phyloP scores from a whole-genome alignment of 2,888 invertebrate genomes.

The Volucella bombylans region DNA sequence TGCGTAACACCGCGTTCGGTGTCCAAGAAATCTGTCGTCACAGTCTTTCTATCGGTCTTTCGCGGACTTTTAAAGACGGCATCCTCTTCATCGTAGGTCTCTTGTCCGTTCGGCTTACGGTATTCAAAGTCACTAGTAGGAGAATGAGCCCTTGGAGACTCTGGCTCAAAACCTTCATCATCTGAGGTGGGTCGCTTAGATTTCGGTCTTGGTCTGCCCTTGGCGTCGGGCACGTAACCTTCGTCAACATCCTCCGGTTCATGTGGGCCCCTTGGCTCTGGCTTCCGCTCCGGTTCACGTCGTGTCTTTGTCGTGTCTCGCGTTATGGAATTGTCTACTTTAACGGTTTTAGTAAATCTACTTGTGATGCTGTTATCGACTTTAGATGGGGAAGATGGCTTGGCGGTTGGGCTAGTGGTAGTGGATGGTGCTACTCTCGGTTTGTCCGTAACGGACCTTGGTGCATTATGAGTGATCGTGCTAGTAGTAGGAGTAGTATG shows the following conservation, averaged over 20 bases:
- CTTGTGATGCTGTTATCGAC: slow-evolving; percentile 58
- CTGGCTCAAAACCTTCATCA: slow-evolving; percentile 75
- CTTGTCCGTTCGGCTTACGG: slow-evolving; percentile 35
- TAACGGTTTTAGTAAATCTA: slow-evolving; percentile 65
- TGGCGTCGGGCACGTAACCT: slow-evolving; percentile 54
- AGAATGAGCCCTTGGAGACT: slow-evolving; percentile 80
- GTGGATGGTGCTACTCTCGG: slow-evolving; percentile 60
- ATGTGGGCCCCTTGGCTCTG: neutral
- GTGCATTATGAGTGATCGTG: slow-evolving; percentile 64
- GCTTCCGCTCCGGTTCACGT: slow-evolving; percentile 47
- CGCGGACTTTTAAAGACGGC: slow-evolving; percentile 38
- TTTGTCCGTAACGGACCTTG: slow-evolving; percentile 58
- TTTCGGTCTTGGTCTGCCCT: slow-evolving; percentile 32
- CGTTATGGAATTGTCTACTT: slow-evolving; percentile 55
- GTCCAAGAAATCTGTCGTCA: slow-evolving; percentile 49
- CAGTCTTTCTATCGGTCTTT: slow-evolving; percentile 47
- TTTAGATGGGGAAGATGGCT: slow-evolving; percentile 65
- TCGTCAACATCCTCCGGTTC: slow-evolving; percentile 64
- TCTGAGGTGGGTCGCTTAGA: slow-evolving; percentile 66
- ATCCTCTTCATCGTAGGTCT: slow-evolving; percentile 55
- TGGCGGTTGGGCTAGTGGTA: slow-evolving; percentile 60
- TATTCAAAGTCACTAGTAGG: slow-evolving; percentile 85
- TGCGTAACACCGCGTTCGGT: slow-evolving; percentile 44
- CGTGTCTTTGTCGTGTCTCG: slow-evolving; percentile 58
- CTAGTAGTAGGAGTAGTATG: slow-evolving; percentile 46